Evolutionary conservation across 2,113 vertebrate genomes (phyloP).

Genomic region (Stegostoma tigrinum): DNA sequence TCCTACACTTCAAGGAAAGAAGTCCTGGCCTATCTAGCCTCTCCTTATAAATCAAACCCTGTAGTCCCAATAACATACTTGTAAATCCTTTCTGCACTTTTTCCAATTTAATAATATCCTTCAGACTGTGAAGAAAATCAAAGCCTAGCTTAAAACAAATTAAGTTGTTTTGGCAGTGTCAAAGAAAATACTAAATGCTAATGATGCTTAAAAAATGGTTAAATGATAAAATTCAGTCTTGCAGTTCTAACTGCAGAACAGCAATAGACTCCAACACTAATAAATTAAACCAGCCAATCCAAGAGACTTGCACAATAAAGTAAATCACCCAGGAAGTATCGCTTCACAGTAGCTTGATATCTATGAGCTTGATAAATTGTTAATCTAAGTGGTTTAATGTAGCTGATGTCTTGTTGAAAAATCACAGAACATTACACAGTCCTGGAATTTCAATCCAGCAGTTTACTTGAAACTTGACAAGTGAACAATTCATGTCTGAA

Average conservation of each 20-base stretch:
- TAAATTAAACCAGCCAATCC: neutral
- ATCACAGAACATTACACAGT: neutral
- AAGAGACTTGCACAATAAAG: neutral
- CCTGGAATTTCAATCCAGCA: slow-evolving; percentile 4
- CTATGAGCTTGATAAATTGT: neutral
- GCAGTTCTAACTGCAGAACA: neutral
- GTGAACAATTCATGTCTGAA: neutral
- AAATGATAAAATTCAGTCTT: neutral
- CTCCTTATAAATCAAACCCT: too few relatives aligned
- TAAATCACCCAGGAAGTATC: neutral
- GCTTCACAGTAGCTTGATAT: neutral
- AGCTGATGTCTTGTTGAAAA: neutral
- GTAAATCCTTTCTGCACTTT: too few relatives aligned
- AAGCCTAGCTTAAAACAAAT: neutral
- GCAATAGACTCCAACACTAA: neutral
- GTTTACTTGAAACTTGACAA: neutral
- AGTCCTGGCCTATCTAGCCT: too few relatives aligned
- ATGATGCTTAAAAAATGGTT: neutral
- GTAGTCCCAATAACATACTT: too few relatives aligned
- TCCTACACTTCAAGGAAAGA: too few relatives aligned
- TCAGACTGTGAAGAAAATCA: neutral
- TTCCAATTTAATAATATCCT: too few relatives aligned
- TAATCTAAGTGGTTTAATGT: neutral
- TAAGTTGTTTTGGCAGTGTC: neutral
- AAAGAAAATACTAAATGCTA: neutral